These are phyloP conservation scores for Peromyscus polionotus DNA, from an alignment of 2,113 vertebrate species.

Conservation along the genomic window DNA sequence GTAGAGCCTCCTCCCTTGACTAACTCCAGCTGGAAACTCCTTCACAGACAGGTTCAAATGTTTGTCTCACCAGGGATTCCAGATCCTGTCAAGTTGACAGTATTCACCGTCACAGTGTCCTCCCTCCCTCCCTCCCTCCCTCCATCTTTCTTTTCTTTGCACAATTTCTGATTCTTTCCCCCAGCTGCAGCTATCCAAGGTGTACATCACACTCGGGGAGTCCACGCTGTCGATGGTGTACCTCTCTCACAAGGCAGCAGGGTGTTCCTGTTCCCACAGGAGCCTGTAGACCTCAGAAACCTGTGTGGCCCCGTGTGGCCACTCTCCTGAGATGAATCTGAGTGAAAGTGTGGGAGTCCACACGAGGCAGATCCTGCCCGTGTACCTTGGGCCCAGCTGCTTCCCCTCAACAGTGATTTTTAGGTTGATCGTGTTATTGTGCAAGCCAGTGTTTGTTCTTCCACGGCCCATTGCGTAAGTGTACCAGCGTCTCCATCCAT, in stretches of 20 bases:
- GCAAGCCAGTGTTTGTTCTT: neutral
- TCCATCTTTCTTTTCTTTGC: neutral
- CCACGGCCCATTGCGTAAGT: accelerated
- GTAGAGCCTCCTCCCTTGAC: neutral
- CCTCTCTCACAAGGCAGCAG: neutral
- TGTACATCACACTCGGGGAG: neutral
- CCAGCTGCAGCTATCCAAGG: neutral
- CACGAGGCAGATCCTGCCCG: neutral
- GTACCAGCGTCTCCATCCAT: accelerated
- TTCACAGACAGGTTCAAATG: neutral
- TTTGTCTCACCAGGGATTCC: neutral
- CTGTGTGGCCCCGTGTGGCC: neutral
- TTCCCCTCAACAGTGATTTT: accelerated
- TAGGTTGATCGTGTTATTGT: neutral
- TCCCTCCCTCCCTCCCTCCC: neutral
- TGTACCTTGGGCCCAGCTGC: neutral
- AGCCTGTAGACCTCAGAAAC: neutral
- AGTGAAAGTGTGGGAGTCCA: accelerated
- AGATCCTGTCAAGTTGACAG: neutral
- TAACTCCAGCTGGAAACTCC: neutral
- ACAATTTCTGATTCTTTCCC: neutral
- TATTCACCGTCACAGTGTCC: neutral
- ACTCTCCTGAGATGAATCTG: too few species aligned
- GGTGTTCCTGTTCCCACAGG: neutral
- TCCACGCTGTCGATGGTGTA: neutral